These are phyloP conservation scores for Ascidia mentula DNA, from an alignment of 23 tunicate species.

Conservation along the genomic window DNA sequence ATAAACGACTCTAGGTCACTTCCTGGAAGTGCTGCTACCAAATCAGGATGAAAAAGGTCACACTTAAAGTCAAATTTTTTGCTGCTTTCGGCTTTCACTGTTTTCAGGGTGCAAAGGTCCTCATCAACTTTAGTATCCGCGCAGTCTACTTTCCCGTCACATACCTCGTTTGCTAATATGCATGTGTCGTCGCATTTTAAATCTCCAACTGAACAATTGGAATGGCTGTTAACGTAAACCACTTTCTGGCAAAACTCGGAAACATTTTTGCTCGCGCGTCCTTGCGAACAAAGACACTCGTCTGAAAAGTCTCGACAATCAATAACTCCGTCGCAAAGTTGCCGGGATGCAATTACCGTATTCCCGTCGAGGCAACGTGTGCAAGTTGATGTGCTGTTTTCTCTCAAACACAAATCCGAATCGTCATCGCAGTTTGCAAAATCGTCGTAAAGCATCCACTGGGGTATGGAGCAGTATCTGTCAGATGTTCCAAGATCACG, in stretches of 20 bases:
- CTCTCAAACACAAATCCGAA: constrained; percentile 30
- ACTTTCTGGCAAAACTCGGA: too few relatives aligned
- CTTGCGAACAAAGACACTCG: constrained; percentile 22
- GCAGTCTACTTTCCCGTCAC: neutral
- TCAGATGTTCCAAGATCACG: neutral
- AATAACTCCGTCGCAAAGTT: constrained; percentile 52
- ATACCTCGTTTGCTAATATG: neutral
- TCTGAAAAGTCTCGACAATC: constrained; percentile 39
- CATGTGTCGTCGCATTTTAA: neutral
- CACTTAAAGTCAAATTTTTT: too few relatives aligned
- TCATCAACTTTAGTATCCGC: neutral
- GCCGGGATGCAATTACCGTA: constrained; percentile 21
- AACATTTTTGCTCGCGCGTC: too few relatives aligned
- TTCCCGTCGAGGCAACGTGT: constrained; percentile 14
- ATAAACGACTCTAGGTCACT: neutral
- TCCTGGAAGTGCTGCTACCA: too few relatives aligned
- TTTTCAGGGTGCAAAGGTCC: neutral
- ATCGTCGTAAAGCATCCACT: constrained; percentile 26
- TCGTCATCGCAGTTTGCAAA: constrained; percentile 11
- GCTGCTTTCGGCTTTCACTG: too few relatives aligned
- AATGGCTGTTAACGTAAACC: too few relatives aligned
- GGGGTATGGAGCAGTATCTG: constrained; percentile 19
- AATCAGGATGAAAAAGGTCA: too few relatives aligned
- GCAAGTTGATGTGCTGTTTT: constrained; percentile 23
- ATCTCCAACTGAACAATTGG: too few relatives aligned